phyloP scores from a whole-genome alignment of 2,888 invertebrate species.

The Lasioglossum calceatum region DNA sequence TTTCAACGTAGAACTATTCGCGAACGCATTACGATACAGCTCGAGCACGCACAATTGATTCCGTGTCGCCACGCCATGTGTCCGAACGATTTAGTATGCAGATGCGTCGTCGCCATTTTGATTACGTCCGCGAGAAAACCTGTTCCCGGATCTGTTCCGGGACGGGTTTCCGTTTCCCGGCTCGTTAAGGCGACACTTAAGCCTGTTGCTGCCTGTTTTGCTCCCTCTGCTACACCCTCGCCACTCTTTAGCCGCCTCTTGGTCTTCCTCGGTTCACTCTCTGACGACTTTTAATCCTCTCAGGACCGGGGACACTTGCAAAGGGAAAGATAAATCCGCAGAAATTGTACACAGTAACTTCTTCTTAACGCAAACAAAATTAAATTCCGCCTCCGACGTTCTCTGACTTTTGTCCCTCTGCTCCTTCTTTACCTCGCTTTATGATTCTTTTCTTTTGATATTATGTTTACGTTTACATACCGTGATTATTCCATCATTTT shows the following conservation, averaged over 20 bases:
- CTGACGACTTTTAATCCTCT: conserved; percentile 3
- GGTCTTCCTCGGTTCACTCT: not conserved
- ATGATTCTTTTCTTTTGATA: too few species aligned
- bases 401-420: not conserved
- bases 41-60: conserved; percentile 18
- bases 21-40: not conserved
- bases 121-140: conserved; percentile 72
- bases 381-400: not conserved
- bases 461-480: not conserved
- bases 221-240: conserved; percentile 30
- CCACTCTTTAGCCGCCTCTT: not conserved
- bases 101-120: conserved; percentile 59
- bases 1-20: not conserved
- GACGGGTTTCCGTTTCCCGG: conserved; percentile 80
- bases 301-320: not conserved
- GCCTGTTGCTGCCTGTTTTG: conserved; percentile 51
- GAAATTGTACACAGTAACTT: not conserved
- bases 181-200: conserved; percentile 73
- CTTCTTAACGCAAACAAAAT: not conserved
- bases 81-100: conserved; percentile 51
- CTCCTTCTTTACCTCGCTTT: not conserved
- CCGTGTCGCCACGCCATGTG: not conserved
- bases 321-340: not conserved
- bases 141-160: conserved; percentile 79
- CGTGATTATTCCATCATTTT: too few species aligned